Percentiles rank a stretch among this genome's conserved stretches.
These are phyloP conservation scores for Protodeltote pygarga DNA, from an alignment of 2,888 invertebrate species.

Conservation along the genomic window DNA sequence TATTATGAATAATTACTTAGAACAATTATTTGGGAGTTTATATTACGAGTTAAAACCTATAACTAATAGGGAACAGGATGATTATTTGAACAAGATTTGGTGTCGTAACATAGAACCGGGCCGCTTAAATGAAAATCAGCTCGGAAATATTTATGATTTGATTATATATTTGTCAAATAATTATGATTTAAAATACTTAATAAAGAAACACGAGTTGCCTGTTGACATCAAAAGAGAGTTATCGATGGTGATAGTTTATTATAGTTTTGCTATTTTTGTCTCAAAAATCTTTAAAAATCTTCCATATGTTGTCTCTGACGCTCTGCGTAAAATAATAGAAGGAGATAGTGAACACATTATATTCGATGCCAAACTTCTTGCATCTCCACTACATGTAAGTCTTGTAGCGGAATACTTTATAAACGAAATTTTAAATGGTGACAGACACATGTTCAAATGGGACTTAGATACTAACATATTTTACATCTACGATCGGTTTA, in stretches of 20 bases:
- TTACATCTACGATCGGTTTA: slow-evolving; percentile 25
- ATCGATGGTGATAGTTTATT: too few species aligned
- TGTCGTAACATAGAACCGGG: too few species aligned
- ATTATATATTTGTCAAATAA: background rate
- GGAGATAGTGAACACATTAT: too few species aligned
- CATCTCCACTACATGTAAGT: slow-evolving; percentile 27
- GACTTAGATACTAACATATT: slow-evolving; percentile 16
- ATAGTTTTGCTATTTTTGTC: too few species aligned
- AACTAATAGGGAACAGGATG: slow-evolving; percentile 5
- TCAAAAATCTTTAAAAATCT: too few species aligned
- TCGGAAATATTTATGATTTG: slow-evolving; percentile 1
- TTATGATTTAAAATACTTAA: too few species aligned
- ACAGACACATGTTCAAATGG: slow-evolving; percentile 3
- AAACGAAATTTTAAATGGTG: slow-evolving; percentile 10
- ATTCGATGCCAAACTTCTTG: background rate
- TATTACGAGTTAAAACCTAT: slow-evolving; percentile 20
- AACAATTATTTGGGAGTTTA: slow-evolving; percentile 19
- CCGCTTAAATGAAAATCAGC: too few species aligned
- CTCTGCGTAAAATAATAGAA: too few species aligned
- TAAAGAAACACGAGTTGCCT: too few species aligned
- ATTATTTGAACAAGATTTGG: too few species aligned
- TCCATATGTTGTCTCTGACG: too few species aligned
- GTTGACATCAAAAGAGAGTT: too few species aligned
- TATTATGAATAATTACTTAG: slow-evolving; percentile 16
- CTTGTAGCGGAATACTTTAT: slow-evolving; percentile 26